Evolutionary conservation across 2,888 invertebrate genomes (phyloP).

Genomic region (Andrena flavipes): DNA sequence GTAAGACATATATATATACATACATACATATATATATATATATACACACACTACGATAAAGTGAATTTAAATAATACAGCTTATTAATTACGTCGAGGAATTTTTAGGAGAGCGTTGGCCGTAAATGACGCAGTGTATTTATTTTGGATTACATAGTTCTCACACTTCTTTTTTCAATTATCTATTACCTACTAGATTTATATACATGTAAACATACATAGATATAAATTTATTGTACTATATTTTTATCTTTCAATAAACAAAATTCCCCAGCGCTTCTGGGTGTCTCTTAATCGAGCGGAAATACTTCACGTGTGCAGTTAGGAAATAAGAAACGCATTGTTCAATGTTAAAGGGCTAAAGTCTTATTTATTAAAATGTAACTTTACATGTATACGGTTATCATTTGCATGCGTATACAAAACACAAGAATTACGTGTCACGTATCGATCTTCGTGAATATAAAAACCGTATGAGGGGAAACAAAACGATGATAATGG

Average conservation of each 20-base stretch:
- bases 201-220: constrained; percentile 73
- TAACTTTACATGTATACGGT: constrained; percentile 73
- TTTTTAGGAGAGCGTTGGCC: constrained; percentile 48
- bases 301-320: background rate
- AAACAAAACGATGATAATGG: constrained; percentile 67
- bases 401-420: constrained; percentile 62
- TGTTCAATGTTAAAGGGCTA: constrained; percentile 49
- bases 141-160: constrained; percentile 64
- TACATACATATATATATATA: too few relatives aligned
- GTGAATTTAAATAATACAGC: constrained; percentile 63
- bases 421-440: constrained; percentile 61
- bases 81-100: constrained; percentile 66
- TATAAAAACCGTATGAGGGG: constrained; percentile 65
- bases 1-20: constrained; percentile 65
- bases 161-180: constrained; percentile 65
- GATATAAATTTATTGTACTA: constrained; percentile 73
- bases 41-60: constrained; percentile 64
- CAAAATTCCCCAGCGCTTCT: constrained; percentile 66
- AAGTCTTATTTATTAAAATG: constrained; percentile 76
- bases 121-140: constrained; percentile 62
- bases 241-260: constrained; percentile 81
- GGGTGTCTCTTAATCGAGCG: background rate
- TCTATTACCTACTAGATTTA: constrained; percentile 69
- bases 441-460: constrained; percentile 59
- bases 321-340: background rate